A percentile compares a stretch with the other conserved stretches of the same genome.
These are phyloP conservation scores for Pseudopleuronectes americanus DNA, from an alignment of 2,797 vertebrate genomes.

Conservation along the genomic window DNA sequence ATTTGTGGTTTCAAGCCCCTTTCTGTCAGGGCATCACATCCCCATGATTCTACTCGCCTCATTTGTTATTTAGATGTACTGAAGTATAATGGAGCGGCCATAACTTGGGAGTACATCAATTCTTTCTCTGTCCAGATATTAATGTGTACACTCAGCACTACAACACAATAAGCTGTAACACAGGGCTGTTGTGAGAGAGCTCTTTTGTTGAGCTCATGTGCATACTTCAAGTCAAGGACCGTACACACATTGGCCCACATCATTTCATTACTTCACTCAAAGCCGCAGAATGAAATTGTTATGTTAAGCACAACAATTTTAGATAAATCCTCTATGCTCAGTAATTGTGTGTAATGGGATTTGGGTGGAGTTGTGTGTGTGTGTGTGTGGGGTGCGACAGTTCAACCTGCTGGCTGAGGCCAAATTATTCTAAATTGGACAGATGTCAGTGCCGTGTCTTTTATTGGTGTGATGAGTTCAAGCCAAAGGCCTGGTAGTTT, in stretches of 20 bases:
- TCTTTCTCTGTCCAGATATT: no score
- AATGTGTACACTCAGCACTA: background rate
- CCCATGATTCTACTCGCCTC: background rate
- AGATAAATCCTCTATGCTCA: conserved; percentile 7
- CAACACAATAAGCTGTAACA: background rate
- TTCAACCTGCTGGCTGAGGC: conserved; percentile 41
- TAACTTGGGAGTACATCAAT: background rate
- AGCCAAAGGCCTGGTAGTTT: conserved; percentile 71
- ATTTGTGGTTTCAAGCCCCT: background rate
- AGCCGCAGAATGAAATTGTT: conserved; percentile 10
- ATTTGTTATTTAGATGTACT: conserved; percentile 1
- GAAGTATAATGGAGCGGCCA: background rate
- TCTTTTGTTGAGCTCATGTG: conserved; percentile 2
- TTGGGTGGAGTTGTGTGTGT: background rate
- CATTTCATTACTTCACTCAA: conserved; percentile 14
- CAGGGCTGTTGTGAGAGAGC: background rate
- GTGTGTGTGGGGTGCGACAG: background rate
- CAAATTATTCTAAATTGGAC: conserved; percentile 45
- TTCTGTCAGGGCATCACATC: background rate
- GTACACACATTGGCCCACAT: background rate
- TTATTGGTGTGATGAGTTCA: conserved; percentile 74
- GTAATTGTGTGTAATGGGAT: conserved; percentile 38
- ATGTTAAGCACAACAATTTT: conserved; percentile 14
- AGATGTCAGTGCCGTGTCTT: conserved; percentile 68
- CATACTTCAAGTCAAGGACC: background rate